A percentile compares a stretch with the other conserved stretches of the same genome.
Conservation (phyloP, 2,113 vertebrate genomes). For the Myrmecophaga tridactyla region DNA sequence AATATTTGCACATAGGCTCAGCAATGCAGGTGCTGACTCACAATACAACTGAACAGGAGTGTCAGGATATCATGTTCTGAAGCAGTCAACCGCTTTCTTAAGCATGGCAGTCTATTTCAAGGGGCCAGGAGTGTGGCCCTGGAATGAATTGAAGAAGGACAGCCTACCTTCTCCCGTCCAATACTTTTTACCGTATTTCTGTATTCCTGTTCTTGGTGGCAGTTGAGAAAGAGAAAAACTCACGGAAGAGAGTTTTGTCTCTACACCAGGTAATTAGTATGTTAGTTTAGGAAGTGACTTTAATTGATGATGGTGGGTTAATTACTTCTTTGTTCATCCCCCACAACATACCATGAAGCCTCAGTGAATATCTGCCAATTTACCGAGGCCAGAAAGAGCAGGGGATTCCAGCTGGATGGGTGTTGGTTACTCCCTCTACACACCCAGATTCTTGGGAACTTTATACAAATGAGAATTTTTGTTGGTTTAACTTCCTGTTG, state of each 20-base stretch:
- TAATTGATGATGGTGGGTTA: not conserved
- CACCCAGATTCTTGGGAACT: not conserved
- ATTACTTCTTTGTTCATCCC: not conserved
- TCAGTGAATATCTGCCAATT: not conserved
- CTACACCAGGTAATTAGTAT: not conserved
- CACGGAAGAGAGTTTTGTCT: not conserved
- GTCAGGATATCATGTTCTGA: not conserved
- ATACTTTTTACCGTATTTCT: not conserved
- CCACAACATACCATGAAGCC: rapidly evolving
- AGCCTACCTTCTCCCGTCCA: not conserved
- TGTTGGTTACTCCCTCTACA: not conserved
- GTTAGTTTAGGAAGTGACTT: not conserved
- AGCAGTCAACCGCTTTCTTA: too few relatives aligned
- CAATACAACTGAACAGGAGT: not conserved
- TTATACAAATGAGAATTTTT: not conserved
- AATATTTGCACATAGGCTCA: not conserved
- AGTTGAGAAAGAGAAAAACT: not conserved
- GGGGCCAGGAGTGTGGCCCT: not conserved
- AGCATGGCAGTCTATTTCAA: rapidly evolving
- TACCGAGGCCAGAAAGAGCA: not conserved
- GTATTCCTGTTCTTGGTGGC: not conserved
- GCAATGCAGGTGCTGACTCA: not conserved
- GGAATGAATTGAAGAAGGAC: not conserved
- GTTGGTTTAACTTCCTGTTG: not conserved
- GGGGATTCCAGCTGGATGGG: not conserved